phyloP scores from a whole-genome alignment of 2,888 invertebrate genomes.

The Ichneumoninae sp. region DNA sequence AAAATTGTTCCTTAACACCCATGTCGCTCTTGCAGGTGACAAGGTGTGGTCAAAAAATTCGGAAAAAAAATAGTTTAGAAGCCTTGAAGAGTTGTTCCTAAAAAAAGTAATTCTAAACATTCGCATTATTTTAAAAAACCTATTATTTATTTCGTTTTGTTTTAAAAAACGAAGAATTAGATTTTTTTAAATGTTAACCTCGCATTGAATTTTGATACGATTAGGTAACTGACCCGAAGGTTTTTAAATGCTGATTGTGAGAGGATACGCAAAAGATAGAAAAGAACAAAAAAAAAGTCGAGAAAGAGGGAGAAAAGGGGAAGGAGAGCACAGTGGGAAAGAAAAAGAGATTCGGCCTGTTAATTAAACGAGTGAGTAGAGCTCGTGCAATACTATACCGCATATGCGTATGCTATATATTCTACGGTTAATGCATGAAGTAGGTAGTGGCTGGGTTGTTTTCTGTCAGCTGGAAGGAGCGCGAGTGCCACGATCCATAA shows the following conservation, averaged over 20 bases:
- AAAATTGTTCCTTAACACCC: too few species aligned
- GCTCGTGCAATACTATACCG: slow-evolving; percentile 26
- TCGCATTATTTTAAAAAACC: not conserved
- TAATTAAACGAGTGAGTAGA: slow-evolving; percentile 50
- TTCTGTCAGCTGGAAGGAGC: slow-evolving; percentile 55
- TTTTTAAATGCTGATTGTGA: not conserved
- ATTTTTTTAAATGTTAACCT: not conserved
- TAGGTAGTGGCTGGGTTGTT: slow-evolving; percentile 41
- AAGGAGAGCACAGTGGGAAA: slow-evolving; percentile 7
- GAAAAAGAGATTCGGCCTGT: slow-evolving; percentile 33
- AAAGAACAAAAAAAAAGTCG: not conserved
- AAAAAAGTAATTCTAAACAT: not conserved
- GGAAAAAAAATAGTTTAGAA: not conserved
- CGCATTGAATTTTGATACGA: not conserved
- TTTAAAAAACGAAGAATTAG: not conserved
- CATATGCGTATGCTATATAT: slow-evolving; percentile 47
- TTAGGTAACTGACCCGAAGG: not conserved
- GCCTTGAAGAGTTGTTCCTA: not conserved
- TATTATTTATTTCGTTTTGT: too few species aligned
- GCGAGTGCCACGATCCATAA: slow-evolving; percentile 82
- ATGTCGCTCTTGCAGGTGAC: too few species aligned
- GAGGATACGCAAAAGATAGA: not conserved
- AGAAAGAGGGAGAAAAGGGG: slow-evolving; percentile 3
- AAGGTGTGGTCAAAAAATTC: too few species aligned
- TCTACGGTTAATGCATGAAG: slow-evolving; percentile 39